Evolutionary conservation across 2,113 vertebrate genomes (phyloP).

Genomic region (Oplegnathus fasciatus): DNA sequence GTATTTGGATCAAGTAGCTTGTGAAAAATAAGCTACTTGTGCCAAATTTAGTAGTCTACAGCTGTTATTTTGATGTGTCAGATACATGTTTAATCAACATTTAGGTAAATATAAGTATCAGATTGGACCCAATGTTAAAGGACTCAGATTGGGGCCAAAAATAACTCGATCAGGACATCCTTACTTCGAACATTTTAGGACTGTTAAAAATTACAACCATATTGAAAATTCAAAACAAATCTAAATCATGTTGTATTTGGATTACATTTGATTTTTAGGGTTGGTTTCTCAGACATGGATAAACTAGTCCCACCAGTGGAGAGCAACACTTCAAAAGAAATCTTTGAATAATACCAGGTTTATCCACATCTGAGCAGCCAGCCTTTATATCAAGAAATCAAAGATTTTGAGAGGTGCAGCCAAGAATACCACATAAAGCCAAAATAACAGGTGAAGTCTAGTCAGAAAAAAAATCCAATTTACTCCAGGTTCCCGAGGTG

Average conservation of each 20-base stretch:
- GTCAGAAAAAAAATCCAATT: constrained; percentile 5
- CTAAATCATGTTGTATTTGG: not conserved
- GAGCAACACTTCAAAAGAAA: constrained; percentile 2
- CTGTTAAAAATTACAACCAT: not conserved
- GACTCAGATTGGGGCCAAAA: not conserved
- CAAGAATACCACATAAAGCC: constrained; percentile 15
- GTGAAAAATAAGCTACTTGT: not conserved
- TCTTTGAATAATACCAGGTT: not conserved
- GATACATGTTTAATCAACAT: not conserved
- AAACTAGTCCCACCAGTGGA: not conserved
- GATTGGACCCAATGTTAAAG: not conserved
- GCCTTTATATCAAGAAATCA: not conserved
- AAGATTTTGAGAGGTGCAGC: constrained; percentile 3
- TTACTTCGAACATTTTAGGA: not conserved
- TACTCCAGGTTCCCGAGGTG: not conserved
- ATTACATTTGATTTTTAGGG: not conserved
- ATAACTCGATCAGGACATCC: not conserved
- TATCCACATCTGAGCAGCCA: not conserved
- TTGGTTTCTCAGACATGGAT: not conserved
- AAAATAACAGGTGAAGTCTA: constrained; percentile 14
- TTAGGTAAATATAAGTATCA: not conserved
- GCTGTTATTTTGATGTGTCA: not conserved
- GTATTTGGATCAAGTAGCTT: not conserved
- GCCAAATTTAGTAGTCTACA: not conserved
- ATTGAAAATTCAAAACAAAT: not conserved